Evolutionary conservation across 2,888 invertebrate species (phyloP).

Genomic region (Amphipyra berbera): DNA sequence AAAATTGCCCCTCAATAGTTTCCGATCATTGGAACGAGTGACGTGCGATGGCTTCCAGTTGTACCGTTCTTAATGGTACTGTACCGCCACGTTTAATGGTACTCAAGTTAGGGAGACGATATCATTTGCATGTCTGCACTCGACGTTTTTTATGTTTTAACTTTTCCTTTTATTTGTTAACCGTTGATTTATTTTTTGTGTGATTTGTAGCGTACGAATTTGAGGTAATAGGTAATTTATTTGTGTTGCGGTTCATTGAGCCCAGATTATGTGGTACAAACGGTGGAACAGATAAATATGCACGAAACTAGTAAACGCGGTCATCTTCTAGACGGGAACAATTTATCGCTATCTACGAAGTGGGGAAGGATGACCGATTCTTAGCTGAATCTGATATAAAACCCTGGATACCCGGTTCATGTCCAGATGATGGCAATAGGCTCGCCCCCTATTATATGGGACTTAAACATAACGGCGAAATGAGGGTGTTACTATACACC

Average conservation of each 20-base stretch:
- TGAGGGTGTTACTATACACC: no score
- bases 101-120: conserved; percentile 45
- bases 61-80: conserved; percentile 22
- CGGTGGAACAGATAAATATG: no score
- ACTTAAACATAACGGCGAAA: no score
- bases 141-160: conserved; percentile 38
- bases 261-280: no score
- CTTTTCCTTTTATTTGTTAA: conserved; percentile 36
- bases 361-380: no score
- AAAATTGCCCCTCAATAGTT: conserved; percentile 39
- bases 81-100: conserved; percentile 33
- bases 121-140: conserved; percentile 55
- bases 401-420: no score
- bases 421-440: no score
- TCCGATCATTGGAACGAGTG: conserved; percentile 40
- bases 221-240: neutral
- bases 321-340: no score
- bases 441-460: no score
- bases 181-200: conserved; percentile 27
- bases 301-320: no score
- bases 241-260: conserved; percentile 2
- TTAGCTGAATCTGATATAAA: no score
- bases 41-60: conserved; percentile 3
- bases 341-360: no score
- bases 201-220: conserved; percentile 1